Evolutionary conservation across 2,113 vertebrate genomes (phyloP), one percentile per base, ranked within the genome.

Genomic region (Choloepus hoffmanni): DNA sequence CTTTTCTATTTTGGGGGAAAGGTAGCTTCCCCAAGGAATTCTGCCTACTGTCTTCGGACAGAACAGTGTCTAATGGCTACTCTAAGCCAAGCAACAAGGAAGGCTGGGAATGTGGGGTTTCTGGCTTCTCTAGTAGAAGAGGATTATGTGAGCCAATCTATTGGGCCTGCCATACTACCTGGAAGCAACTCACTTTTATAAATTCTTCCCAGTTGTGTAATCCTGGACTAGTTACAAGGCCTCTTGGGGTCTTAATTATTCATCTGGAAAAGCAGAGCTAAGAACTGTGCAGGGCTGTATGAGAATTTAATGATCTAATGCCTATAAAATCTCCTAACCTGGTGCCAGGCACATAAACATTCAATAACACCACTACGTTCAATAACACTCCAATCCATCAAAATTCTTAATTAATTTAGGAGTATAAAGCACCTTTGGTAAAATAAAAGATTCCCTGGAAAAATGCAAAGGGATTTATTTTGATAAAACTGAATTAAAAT

Each of bases 401-500:
- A 90, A 92, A 86, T 36, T 87, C 89, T 70, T 96, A 85, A 90
- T 95, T 97, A 96, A 78, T 21, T 60, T 85, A 91, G 85, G 58
- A 60, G 3, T 68, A 87, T 88, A 53, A 62, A 55, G 76, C 53
- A 62, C 9, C 77, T 92, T 98, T 43, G 76, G 92, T 96, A 96
- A 58, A 95, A 50, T 28, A 94, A 96, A 95, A 92, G 85, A 95
- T 18, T 65, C 45, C n/a, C 23, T 43, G 36, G 50, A 68, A 90
- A 89, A 93, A 96, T 77, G 65, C n/a, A 89, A 65, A 0, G 92
- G 87, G 90, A 91, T 36, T 95, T 92, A 96, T 70, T 96, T 96
- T 96, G 85, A 81, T 9, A 21, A 45, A 50, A 95, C 24, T 93
- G 89, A 96, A 79, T 95, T 96, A 96, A 2, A 12, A 1, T 84